Conservation (phyloP, 2,888 invertebrate genomes). For the Ophion ellenae region DNA sequence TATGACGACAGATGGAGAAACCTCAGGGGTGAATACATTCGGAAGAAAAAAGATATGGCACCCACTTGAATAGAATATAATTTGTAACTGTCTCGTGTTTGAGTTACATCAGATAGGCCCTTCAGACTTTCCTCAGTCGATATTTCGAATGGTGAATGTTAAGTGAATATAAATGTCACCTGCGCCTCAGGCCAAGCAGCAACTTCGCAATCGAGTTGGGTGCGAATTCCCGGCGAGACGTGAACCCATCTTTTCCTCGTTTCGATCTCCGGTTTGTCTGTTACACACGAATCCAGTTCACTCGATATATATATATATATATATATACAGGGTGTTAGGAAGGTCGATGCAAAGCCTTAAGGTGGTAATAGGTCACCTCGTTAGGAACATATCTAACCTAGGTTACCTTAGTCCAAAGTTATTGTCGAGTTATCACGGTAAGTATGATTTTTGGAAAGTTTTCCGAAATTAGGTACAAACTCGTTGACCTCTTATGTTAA, state of each 20-base stretch:
- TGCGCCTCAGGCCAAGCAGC: constrained; percentile 89
- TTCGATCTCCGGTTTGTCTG: constrained; percentile 91
- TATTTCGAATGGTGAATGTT: neutral
- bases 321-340: neutral
- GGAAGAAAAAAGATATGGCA: neutral
- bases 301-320: constrained; percentile 16
- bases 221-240: constrained; percentile 89
- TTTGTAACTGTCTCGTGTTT: neutral
- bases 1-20: neutral
- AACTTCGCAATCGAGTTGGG: constrained; percentile 89
- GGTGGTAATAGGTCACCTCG: too few relatives aligned
- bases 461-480: too few relatives aligned
- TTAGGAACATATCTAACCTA: too few relatives aligned
- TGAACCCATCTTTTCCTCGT: constrained; percentile 89
- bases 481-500: too few relatives aligned
- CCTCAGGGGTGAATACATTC: neutral
- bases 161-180: constrained; percentile 83
- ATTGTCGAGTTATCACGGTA: too few relatives aligned
- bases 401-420: too few relatives aligned
- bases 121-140: constrained; percentile 3
- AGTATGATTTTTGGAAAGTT: too few relatives aligned
- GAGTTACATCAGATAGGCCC: neutral
- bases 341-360: too few relatives aligned
- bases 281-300: constrained; percentile 32
- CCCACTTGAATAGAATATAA: neutral